Conservation (phyloP, 2,888 invertebrate genomes). For the Uropetala carovei region DNA sequence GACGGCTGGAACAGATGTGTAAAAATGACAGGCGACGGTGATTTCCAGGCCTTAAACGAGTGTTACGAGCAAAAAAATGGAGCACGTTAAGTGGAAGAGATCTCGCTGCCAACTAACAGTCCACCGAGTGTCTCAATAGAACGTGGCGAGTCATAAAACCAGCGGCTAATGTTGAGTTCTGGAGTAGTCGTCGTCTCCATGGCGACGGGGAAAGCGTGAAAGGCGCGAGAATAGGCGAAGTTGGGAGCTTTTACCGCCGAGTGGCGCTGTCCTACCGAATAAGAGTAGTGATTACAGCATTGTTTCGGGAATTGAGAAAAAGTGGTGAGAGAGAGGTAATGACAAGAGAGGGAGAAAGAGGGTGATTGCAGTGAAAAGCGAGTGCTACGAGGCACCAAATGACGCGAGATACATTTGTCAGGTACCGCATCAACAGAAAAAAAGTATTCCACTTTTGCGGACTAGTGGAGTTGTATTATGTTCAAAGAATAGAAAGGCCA, state of each 20-base stretch:
- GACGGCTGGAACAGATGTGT: background rate
- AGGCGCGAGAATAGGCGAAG: background rate
- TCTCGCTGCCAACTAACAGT: background rate
- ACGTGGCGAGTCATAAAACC: conserved; percentile 9
- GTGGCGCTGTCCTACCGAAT: background rate
- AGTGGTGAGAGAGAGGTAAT: too few relatives aligned
- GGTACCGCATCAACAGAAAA: background rate
- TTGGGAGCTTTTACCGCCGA: background rate
- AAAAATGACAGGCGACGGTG: background rate
- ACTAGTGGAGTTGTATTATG: too few relatives aligned
- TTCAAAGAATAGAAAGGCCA: too few relatives aligned
- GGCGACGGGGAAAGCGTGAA: background rate
- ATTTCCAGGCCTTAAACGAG: background rate
- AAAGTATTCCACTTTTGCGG: too few relatives aligned
- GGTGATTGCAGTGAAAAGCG: background rate
- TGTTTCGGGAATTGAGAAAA: conserved; percentile 12
- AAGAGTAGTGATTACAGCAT: conserved; percentile 2
- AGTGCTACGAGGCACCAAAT: background rate
- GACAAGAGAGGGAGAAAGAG: background rate
- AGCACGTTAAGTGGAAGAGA: background rate
- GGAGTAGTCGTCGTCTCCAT: background rate
- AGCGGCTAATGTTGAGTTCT: background rate
- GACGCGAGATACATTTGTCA: background rate
- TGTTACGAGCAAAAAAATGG: conserved; percentile 18
- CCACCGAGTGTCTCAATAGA: conserved; percentile 23